Evolutionary conservation across 2,797 vertebrate species (phyloP).

Genomic region (Cheirogaleus major): DNA sequence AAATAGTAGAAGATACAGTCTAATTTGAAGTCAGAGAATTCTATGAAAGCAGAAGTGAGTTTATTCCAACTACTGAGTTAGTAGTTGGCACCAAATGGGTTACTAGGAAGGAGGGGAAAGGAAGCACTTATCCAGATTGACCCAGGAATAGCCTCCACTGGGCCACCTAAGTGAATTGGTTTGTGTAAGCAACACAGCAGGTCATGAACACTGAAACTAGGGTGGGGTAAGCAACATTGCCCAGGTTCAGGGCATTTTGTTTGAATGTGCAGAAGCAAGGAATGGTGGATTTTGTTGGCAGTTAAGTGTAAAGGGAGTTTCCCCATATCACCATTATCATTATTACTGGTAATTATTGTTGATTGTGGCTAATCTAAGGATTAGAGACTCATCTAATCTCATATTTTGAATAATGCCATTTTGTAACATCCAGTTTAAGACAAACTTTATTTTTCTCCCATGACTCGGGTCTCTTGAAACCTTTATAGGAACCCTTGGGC

Average conservation of each 20-base stretch:
- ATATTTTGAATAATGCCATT: conserved; percentile 3
- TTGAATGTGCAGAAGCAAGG: neutral
- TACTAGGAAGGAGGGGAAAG: neutral
- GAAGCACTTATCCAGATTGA: neutral
- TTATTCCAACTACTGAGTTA: neutral
- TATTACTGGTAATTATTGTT: neutral
- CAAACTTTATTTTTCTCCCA: neutral
- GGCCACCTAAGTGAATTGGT: neutral
- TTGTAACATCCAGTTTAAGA: neutral
- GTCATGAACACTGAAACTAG: neutral
- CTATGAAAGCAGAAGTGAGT: neutral
- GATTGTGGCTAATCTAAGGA: neutral
- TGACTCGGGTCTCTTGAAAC: neutral
- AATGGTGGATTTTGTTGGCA: neutral
- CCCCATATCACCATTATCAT: neutral
- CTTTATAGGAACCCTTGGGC: neutral
- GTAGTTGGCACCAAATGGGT: neutral
- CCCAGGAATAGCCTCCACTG: neutral
- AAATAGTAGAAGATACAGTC: neutral
- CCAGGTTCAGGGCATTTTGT: neutral
- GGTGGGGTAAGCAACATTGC: neutral
- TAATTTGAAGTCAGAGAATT: conserved; percentile 16
- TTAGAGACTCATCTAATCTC: neutral
- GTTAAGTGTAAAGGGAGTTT: neutral
- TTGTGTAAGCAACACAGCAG: neutral